phyloP scores from a whole-genome alignment of 2,113 vertebrate species.

The Sylvia atricapilla region DNA sequence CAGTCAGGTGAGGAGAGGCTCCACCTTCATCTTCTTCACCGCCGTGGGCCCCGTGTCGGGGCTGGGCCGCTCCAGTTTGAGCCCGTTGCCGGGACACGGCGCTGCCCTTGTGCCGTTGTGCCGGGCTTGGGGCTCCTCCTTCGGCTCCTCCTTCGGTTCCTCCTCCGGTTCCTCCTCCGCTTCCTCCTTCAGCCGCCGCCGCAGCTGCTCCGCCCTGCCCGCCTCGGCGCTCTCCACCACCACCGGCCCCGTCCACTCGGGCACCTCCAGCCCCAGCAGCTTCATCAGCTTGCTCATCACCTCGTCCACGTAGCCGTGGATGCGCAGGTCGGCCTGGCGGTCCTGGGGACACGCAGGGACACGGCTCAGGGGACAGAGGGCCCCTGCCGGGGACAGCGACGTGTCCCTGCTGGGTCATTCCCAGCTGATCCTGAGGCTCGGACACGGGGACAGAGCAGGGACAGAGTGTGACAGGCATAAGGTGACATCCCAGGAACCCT shows the following conservation, averaged over 20 bases:
- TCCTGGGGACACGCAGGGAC: constrained; percentile 72
- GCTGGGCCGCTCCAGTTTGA: neutral
- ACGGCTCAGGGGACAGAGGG: neutral
- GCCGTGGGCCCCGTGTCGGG: neutral
- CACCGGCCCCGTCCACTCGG: constrained; percentile 83
- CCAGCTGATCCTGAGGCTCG: no score
- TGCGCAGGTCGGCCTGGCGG: constrained; percentile 86
- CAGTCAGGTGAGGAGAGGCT: constrained; percentile 58
- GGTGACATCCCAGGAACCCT: neutral
- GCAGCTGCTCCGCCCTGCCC: neutral
- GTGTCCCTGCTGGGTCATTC: fast-evolving
- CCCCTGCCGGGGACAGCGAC: neutral
- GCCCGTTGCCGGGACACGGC: fast-evolving
- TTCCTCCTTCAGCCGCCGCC: constrained; percentile 11
- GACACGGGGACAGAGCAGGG: neutral
- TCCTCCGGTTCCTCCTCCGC: constrained; percentile 21
- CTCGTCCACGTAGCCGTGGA: constrained; percentile 89
- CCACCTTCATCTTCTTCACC: constrained; percentile 69
- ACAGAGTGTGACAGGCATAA: neutral
- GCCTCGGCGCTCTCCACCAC: constrained; percentile 62
- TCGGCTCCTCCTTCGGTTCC: constrained; percentile 37
- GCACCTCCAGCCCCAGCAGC: constrained; percentile 83
- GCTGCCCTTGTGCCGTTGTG: neutral
- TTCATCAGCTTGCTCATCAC: constrained; percentile 90
- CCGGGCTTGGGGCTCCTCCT: neutral